Percentiles rank a stretch among this genome's conserved stretches.
Evolutionary conservation across 1,140 invertebrate genomes (phyloP).

Genomic region (Drosophila tropicalis): DNA sequence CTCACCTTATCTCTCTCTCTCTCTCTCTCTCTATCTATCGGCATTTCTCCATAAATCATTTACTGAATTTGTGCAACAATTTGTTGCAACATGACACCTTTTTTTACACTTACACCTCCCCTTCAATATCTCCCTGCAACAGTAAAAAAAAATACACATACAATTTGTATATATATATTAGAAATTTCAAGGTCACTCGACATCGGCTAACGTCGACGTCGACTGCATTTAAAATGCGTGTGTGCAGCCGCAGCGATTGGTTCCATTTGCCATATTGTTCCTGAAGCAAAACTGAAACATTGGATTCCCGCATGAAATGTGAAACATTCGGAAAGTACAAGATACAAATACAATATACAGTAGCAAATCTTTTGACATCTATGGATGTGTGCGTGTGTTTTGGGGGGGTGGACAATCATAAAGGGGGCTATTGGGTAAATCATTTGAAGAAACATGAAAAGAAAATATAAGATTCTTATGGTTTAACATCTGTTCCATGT

Average conservation of each 20-base stretch:
- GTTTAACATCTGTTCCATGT: neutral
- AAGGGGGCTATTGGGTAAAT: constrained; percentile 2
- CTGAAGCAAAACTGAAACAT: neutral
- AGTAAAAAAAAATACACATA: constrained; percentile 12
- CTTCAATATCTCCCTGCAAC: constrained; percentile 13
- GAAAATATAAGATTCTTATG: neutral
- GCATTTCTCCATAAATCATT: neutral
- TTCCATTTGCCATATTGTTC: constrained; percentile 42
- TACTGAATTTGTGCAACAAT: constrained; percentile 23
- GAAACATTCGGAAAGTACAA: constrained; percentile 54
- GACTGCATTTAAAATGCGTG: constrained; percentile 67
- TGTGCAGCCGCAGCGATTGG: constrained; percentile 44
- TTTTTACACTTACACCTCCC: neutral
- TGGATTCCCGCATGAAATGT: neutral
- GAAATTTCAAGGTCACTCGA: constrained; percentile 64
- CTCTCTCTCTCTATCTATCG: neutral
- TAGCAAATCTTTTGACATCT: constrained; percentile 11
- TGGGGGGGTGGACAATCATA: neutral
- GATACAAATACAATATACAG: constrained; percentile 40
- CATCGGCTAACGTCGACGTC: constrained; percentile 19
- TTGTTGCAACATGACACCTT: constrained; percentile 40
- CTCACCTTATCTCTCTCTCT: neutral
- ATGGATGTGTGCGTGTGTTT: no score
- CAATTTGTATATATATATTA: neutral
- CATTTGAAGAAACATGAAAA: neutral